Evolutionary conservation across 2,113 vertebrate species (phyloP).

Genomic region (Zosterops pallidus): DNA sequence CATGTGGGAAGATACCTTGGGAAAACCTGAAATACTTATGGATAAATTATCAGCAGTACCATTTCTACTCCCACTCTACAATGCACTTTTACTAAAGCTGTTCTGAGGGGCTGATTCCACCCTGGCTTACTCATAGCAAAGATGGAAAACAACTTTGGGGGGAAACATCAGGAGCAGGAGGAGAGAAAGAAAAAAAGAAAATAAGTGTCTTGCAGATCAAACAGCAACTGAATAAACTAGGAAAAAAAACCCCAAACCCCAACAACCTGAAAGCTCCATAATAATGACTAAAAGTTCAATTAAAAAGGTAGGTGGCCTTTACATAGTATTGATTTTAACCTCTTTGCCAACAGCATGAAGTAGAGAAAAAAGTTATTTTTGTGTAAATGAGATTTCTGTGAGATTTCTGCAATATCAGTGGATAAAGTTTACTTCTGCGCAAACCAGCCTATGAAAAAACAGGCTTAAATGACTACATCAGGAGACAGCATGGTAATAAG

Average conservation of each 20-base stretch:
- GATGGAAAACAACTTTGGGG: neutral
- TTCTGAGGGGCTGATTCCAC: neutral
- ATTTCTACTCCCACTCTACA: neutral
- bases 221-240: neutral
- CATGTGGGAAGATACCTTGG: neutral
- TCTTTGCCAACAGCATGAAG: neutral
- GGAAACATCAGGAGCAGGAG: neutral
- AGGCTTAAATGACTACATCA: neutral
- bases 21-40: neutral
- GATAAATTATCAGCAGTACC: neutral
- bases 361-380: neutral
- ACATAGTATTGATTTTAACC: neutral
- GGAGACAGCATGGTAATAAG: neutral
- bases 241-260: neutral
- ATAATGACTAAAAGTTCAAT: neutral
- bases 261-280: neutral
- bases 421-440: neutral
- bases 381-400: neutral
- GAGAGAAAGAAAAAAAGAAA: neutral
- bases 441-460: neutral
- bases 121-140: neutral
- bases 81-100: neutral
- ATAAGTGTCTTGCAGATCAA: neutral
- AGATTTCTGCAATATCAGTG: neutral
- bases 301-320: neutral